Evolutionary conservation across 2,888 invertebrate genomes (phyloP).

Genomic region (Falcaria lacertinaria): DNA sequence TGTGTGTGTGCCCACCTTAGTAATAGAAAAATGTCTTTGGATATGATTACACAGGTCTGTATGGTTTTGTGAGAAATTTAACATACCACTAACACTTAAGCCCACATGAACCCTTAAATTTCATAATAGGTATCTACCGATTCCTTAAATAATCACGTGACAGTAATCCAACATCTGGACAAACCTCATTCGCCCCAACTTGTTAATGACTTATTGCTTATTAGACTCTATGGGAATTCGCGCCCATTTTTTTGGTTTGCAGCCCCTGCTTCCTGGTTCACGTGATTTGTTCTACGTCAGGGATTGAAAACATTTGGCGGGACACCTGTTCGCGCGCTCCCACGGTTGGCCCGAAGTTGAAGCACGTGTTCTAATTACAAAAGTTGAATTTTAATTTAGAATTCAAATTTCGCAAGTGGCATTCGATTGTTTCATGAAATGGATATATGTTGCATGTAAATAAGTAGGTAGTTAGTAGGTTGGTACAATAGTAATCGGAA

Average conservation of each 20-base stretch:
- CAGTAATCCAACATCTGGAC: background rate
- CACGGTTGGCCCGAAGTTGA: constrained; percentile 42
- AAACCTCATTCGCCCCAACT: constrained; percentile 1
- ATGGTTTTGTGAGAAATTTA: too few relatives aligned
- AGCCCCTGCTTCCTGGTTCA: constrained; percentile 52
- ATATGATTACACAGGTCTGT: too few relatives aligned
- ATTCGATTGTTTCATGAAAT: background rate
- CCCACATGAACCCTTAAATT: too few relatives aligned
- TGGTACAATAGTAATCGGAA: too few relatives aligned
- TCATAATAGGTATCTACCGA: too few relatives aligned
- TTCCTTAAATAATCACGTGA: background rate
- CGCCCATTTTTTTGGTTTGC: constrained; percentile 25
- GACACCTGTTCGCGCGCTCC: constrained; percentile 64
- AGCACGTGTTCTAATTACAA: constrained; percentile 46
- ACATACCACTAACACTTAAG: too few relatives aligned
- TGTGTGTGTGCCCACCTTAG: too few relatives aligned
- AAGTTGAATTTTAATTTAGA: constrained; percentile 25
- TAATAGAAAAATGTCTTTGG: too few relatives aligned
- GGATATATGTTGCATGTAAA: too few relatives aligned
- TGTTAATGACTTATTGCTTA: constrained; percentile 11
- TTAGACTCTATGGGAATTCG: constrained; percentile 19
- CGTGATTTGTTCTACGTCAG: constrained; percentile 58
- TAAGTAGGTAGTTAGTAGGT: too few relatives aligned
- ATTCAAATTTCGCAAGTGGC: background rate
- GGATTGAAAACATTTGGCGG: constrained; percentile 49